phyloP scores from a whole-genome alignment of 2,797 vertebrate genomes.

The Notoglanidium macrostoma region DNA sequence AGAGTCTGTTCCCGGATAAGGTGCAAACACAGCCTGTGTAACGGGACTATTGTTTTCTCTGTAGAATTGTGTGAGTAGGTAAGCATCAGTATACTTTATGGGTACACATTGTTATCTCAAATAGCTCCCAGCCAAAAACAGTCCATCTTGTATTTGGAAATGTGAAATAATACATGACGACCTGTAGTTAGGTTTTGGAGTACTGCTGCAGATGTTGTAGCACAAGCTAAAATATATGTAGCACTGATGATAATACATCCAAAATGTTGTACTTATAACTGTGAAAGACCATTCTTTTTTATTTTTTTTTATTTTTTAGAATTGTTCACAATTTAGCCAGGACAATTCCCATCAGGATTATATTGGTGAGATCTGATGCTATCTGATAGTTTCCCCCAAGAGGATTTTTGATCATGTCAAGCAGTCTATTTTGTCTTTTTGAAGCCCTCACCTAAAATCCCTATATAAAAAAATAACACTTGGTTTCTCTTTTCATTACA shows the following conservation, averaged over 20 bases:
- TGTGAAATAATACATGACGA: not conserved
- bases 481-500: not conserved
- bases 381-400: not conserved
- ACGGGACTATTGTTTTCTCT: not conserved
- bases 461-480: not conserved
- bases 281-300: not conserved
- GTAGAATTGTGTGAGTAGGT: not conserved
- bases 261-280: not conserved
- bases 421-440: not conserved
- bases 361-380: not conserved
- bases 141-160: not conserved
- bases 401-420: not conserved
- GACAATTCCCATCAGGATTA: not conserved
- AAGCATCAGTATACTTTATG: constrained; percentile 13
- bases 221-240: too few relatives aligned
- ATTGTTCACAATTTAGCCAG: not conserved
- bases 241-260: too few relatives aligned
- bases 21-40: constrained; percentile 23
- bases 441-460: not conserved
- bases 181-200: not conserved
- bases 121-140: not conserved
- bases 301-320: not conserved
- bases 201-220: not conserved
- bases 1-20: constrained; percentile 37
- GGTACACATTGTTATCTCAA: not conserved